Evolutionary conservation across 2,797 vertebrate species (phyloP).

Genomic region (Sebastes umbrosus): DNA sequence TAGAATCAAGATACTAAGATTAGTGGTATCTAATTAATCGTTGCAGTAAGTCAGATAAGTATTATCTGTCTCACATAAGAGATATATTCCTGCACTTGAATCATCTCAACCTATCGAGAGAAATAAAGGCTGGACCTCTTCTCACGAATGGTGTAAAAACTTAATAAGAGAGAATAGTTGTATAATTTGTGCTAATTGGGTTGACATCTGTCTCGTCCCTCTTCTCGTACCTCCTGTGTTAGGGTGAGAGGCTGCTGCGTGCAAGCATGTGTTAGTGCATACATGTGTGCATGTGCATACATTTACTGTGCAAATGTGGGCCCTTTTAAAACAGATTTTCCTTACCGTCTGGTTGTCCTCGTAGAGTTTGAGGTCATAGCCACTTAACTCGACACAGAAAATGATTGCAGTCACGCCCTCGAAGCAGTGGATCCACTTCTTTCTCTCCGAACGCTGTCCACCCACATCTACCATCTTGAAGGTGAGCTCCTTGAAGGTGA

Average conservation of each 20-base stretch:
- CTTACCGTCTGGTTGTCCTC: conserved; percentile 99
- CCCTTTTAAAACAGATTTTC: background rate
- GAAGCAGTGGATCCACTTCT: conserved; percentile 99
- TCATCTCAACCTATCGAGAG: background rate
- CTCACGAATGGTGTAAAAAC: background rate
- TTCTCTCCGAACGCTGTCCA: conserved; percentile 96
- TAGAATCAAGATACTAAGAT: background rate
- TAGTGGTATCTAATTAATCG: background rate
- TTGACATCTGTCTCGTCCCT: background rate
- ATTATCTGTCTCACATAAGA: background rate
- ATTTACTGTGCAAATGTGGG: background rate
- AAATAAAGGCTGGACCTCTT: background rate
- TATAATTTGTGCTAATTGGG: background rate
- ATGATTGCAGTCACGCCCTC: conserved; percentile 99
- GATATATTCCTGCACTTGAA: background rate
- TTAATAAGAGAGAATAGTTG: background rate
- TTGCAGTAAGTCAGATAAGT: background rate
- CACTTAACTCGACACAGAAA: conserved; percentile 99
- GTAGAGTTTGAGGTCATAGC: conserved; percentile 98
- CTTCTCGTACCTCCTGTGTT: background rate
- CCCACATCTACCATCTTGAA: conserved; percentile 99
- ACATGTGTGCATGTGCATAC: background rate
- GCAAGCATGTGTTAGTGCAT: background rate
- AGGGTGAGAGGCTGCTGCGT: background rate
- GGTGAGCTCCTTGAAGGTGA: conserved; percentile 99